Conservation (phyloP, 2,888 invertebrate species). For the Neoascia interrupta region DNA sequence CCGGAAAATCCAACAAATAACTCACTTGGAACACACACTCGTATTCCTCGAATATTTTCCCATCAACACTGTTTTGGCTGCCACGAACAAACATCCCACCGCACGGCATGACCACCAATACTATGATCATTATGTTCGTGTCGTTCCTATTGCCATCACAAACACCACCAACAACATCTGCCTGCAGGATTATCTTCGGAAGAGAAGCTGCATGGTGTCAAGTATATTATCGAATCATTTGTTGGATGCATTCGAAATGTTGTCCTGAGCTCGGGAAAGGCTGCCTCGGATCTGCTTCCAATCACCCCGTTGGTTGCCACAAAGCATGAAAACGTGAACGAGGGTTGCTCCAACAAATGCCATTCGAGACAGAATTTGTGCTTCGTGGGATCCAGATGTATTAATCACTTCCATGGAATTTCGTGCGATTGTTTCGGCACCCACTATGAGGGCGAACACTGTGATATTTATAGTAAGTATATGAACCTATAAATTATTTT, state of each 20-base stretch:
- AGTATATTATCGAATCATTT: slow-evolving; percentile 95
- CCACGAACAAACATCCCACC: not conserved
- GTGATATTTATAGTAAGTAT: slow-evolving; percentile 92
- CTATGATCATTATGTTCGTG: slow-evolving; percentile 5
- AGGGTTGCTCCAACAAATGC: slow-evolving; percentile 93
- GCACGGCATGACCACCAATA: slow-evolving; percentile 1
- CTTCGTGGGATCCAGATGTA: slow-evolving; percentile 92
- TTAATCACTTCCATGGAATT: slow-evolving; percentile 93
- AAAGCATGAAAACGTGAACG: slow-evolving; percentile 93
- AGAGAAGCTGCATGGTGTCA: slow-evolving; percentile 92
- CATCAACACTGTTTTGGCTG: slow-evolving; percentile 15
- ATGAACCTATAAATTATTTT: too few species aligned
- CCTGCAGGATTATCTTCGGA: slow-evolving; percentile 88
- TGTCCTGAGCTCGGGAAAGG: slow-evolving; percentile 91
- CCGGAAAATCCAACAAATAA: slow-evolving; percentile 38
- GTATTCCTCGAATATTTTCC: slow-evolving; percentile 17
- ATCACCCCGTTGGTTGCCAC: slow-evolving; percentile 92
- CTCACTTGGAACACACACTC: slow-evolving; percentile 23
- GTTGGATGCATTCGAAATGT: slow-evolving; percentile 95
- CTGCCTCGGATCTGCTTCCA: slow-evolving; percentile 89
- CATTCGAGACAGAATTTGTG: slow-evolving; percentile 90
- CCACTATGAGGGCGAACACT: slow-evolving; percentile 93
- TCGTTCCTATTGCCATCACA: not conserved
- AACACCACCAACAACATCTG: not conserved
- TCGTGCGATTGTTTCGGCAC: slow-evolving; percentile 97